Percentiles rank a stretch among this genome's conserved stretches.
These are phyloP conservation scores for Oscheius sp. DNA, from an alignment of 2,888 invertebrate species.

Conservation along the genomic window DNA sequence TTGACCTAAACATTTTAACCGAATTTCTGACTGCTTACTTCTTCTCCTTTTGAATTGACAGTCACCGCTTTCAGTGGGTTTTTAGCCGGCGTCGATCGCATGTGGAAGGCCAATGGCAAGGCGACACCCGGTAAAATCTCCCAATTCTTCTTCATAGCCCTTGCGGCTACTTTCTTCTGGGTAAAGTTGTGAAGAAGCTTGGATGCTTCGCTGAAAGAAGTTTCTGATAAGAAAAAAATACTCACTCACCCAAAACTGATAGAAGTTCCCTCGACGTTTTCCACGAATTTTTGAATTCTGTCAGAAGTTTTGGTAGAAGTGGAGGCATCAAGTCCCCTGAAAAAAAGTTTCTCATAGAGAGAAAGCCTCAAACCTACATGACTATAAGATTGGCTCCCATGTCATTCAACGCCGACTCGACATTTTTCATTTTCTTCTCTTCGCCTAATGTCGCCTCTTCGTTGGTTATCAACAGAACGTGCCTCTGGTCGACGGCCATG, in stretches of 20 bases:
- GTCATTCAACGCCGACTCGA: neutral
- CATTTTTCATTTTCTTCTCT: conserved; percentile 1
- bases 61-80: conserved; percentile 41
- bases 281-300: neutral
- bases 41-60: conserved; percentile 30
- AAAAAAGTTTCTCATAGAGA: neutral
- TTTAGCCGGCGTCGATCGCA: conserved; percentile 41
- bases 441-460: neutral
- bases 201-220: conserved; percentile 6
- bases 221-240: too few species aligned
- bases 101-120: conserved; percentile 41
- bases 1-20: neutral
- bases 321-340: conserved; percentile 7
- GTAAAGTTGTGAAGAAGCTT: conserved; percentile 25
- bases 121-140: conserved; percentile 45
- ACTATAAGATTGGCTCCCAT: neutral
- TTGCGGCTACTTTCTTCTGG: neutral
- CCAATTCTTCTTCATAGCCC: conserved; percentile 33
- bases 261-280: conserved; percentile 13
- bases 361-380: neutral
- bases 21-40: conserved; percentile 1
- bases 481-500: conserved; percentile 7
- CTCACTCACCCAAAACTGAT: conserved; percentile 5
- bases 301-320: neutral
- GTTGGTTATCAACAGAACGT: conserved; percentile 22